Percentiles rank a stretch among this genome's conserved stretches.
phyloP scores from a whole-genome alignment of 2,888 invertebrate genomes.

The Andrena haemorrhoa region DNA sequence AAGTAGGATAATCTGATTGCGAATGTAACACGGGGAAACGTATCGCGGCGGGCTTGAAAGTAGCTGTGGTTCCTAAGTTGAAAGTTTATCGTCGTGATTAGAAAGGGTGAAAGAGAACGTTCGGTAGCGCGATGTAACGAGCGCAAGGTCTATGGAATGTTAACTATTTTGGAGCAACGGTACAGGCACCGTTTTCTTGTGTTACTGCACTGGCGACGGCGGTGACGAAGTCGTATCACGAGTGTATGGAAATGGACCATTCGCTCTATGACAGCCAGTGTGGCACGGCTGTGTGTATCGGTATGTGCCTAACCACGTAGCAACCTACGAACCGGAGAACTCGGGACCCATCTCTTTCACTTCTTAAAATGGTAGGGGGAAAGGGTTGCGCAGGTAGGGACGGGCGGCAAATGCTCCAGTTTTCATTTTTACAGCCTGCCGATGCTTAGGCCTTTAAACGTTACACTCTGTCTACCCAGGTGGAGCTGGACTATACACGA shows the following conservation, averaged over 20 bases:
- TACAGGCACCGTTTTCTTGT: constrained; percentile 55
- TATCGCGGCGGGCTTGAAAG: constrained; percentile 15
- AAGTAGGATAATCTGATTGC: background rate
- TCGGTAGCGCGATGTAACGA: constrained; percentile 39
- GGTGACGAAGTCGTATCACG: constrained; percentile 65
- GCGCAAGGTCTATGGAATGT: constrained; percentile 48
- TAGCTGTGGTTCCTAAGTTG: constrained; percentile 12
- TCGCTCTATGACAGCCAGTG: constrained; percentile 70
- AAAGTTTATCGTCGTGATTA: constrained; percentile 45
- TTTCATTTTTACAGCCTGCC: constrained; percentile 73
- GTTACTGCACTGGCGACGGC: constrained; percentile 58
- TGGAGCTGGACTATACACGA: constrained; percentile 39
- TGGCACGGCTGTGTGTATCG: constrained; percentile 69
- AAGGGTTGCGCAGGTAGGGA: constrained; percentile 67
- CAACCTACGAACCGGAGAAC: constrained; percentile 73
- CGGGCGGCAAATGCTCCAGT: constrained; percentile 76
- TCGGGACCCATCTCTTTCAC: constrained; percentile 77
- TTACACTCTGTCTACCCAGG: constrained; percentile 50
- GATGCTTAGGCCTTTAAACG: constrained; percentile 61
- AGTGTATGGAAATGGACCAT: constrained; percentile 74
- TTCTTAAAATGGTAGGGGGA: constrained; percentile 74
- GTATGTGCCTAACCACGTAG: constrained; percentile 73
- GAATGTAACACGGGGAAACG: background rate
- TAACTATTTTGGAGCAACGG: constrained; percentile 54
- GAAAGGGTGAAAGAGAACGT: constrained; percentile 50